Evolutionary conservation across 1,140 invertebrate species (phyloP).

Genomic region (Pygmarrhopalites habei): DNA sequence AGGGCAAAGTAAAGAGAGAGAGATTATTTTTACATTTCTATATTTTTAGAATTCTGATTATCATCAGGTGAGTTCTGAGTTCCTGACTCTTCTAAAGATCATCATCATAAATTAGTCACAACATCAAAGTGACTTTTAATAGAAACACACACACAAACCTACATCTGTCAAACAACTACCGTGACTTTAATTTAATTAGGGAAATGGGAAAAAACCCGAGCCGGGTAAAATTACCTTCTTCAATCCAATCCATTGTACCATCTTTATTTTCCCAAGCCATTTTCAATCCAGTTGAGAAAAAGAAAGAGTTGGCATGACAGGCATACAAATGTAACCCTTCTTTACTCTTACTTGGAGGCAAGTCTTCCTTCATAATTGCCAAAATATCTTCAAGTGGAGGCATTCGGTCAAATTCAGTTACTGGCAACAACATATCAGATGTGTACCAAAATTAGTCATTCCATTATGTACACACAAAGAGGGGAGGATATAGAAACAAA

Average conservation of each 20-base stretch:
- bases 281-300: conserved; percentile 33
- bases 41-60: neutral
- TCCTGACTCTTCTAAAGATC: neutral
- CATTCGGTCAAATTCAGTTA: conserved; percentile 20
- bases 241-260: conserved; percentile 19
- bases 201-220: too few relatives aligned
- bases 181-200: neutral
- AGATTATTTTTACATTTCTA: neutral
- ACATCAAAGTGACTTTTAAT: neutral
- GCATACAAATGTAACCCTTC: neutral
- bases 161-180: too few relatives aligned
- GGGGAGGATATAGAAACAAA: too few relatives aligned
- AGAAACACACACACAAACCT: too few relatives aligned
- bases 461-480: neutral
- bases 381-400: conserved; percentile 18
- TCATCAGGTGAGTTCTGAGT: neutral
- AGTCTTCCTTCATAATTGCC: conserved; percentile 10
- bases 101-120: neutral
- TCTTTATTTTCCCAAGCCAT: conserved; percentile 20
- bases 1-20: neutral
- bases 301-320: conserved; percentile 31
- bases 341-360: neutral
- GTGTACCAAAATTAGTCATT: neutral
- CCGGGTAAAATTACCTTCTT: conserved; percentile 22
- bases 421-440: conserved; percentile 14